Base-by-base conservation (phyloP, 2,797 vertebrate species). In the Phrynocephalus forsythii region DNA sequence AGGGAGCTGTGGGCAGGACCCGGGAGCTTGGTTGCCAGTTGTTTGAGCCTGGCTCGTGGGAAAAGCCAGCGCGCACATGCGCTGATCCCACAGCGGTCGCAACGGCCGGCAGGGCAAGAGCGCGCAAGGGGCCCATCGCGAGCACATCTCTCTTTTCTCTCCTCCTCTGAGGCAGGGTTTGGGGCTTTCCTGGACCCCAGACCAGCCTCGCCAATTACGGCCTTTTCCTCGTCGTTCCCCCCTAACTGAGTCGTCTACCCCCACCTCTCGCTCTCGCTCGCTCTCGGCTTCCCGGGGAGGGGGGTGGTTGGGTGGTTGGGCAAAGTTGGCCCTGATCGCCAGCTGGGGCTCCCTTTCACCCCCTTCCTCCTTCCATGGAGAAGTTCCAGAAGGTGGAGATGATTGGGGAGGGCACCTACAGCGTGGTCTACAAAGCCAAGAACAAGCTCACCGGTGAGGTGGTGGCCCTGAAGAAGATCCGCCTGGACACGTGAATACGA, bases 341-440 rank as follows among this genome's bases (percentile, higher is more conserved):
- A 67, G 81, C 33, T 33, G 33, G 33, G 33, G 8, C 56, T 8
- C 7, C 56, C 56, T 8, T 33, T 33, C 33, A 33, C 33, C 33
- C 33, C 33, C 33, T 33, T 33, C 33, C 68, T 33, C 56, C 89
- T 84, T 52, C 22, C 77, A 99, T 99, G 98, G 98, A 99, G 80
- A 96, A 97, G 83, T 99, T 99, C 95, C 98, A 99, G 97, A 99
- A 99, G 95, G 98, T 99, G 92, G 98, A 99, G 89, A 99, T 99
- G 96, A 99, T 99, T 79, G 98, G 98, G 76, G 98, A 99, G 86
- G 98, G 98, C 76, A 99, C 98, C 38, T 99, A 99, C 78, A 98
- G 98, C 18, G 98, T 99, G 85, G 98, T 99, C 79, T 99, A 99
- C 89, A 99, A 99, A 94, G 98, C 98, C 20, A 98, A 98, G 92